Percentiles rank a stretch among this genome's conserved stretches.
These are phyloP conservation scores for Lottia gigantea DNA, from an alignment of 2,888 invertebrate species.

Conservation along the genomic window DNA sequence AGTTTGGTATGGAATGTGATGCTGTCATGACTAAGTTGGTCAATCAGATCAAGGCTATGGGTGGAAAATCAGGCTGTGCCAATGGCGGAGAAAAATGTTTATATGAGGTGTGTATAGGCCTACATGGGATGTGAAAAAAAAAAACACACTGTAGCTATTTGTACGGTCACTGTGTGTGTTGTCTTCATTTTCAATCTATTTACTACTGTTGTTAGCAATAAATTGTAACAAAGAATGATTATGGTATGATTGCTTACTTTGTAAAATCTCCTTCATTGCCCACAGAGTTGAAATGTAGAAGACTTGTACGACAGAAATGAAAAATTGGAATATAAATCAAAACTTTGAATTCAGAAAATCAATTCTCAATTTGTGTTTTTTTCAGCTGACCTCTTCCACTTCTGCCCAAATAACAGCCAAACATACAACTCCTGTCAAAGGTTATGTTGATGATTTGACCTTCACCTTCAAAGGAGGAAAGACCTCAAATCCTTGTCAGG, in stretches of 20 bases:
- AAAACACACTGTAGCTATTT: no score
- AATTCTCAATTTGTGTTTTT: no score
- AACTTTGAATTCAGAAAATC: no score
- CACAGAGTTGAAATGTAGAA: neutral
- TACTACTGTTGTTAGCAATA: no score
- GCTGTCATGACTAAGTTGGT: slow-evolving; percentile 39
- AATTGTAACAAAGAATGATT: no score
- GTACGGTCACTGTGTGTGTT: no score
- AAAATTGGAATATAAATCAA: no score
- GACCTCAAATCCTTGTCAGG: slow-evolving; percentile 27
- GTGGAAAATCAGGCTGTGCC: slow-evolving; percentile 41
- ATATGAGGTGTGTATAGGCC: slow-evolving; percentile 49
- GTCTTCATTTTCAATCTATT: no score
- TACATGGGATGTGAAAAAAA: no score
- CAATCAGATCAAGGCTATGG: slow-evolving; percentile 52
- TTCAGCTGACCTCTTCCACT: slow-evolving; percentile 38
- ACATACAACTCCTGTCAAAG: slow-evolving; percentile 58
- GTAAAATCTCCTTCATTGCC: no score
- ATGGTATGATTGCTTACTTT: neutral
- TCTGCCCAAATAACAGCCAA: slow-evolving; percentile 46
- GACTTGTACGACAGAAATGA: no score
- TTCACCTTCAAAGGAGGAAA: slow-evolving; percentile 41
- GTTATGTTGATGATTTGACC: slow-evolving; percentile 59
- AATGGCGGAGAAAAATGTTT: slow-evolving; percentile 58
- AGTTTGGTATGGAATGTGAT: slow-evolving; percentile 39